phyloP scores from a whole-genome alignment of 2,113 vertebrate species.

The Amphiprion percula region DNA sequence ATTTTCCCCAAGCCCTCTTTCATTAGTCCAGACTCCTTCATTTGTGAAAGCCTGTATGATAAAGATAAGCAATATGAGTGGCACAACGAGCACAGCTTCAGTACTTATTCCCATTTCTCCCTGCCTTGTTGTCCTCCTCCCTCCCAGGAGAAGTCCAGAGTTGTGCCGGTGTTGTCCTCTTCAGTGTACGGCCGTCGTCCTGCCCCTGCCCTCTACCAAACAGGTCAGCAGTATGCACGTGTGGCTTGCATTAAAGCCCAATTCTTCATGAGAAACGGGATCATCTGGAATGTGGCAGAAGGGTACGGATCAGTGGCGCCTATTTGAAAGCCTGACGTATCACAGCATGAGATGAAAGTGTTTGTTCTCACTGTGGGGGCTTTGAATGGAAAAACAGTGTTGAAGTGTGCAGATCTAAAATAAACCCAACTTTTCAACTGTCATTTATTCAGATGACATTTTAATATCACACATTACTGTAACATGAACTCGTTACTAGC shows the following conservation, averaged over 20 bases:
- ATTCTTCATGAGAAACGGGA: conserved; percentile 82
- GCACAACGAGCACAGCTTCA: background rate
- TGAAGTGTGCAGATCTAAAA: background rate
- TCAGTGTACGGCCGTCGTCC: conserved; percentile 75
- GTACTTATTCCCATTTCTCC: background rate
- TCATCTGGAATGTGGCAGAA: conserved; percentile 76
- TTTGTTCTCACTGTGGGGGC: background rate
- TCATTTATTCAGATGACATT: background rate
- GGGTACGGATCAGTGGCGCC: conserved; percentile 79
- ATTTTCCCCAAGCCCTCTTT: too few species aligned
- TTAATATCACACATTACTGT: background rate
- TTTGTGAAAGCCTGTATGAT: too few species aligned
- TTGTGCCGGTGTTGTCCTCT: conserved; percentile 74
- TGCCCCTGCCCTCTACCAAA: conserved; percentile 20
- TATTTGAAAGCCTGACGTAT: conserved; percentile 52
- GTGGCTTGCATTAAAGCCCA: conserved; percentile 70
- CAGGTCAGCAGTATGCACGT: conserved; percentile 39
- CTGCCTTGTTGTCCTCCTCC: background rate
- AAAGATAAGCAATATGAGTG: background rate
- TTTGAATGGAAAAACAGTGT: conserved; percentile 29
- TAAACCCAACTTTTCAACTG: background rate
- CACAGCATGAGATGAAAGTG: background rate
- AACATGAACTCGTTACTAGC: background rate
- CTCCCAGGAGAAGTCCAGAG: conserved; percentile 78
- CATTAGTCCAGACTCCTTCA: too few species aligned